Evolutionary conservation across 2,797 vertebrate genomes (phyloP).

Genomic region (Xiphophorus birchmanni): DNA sequence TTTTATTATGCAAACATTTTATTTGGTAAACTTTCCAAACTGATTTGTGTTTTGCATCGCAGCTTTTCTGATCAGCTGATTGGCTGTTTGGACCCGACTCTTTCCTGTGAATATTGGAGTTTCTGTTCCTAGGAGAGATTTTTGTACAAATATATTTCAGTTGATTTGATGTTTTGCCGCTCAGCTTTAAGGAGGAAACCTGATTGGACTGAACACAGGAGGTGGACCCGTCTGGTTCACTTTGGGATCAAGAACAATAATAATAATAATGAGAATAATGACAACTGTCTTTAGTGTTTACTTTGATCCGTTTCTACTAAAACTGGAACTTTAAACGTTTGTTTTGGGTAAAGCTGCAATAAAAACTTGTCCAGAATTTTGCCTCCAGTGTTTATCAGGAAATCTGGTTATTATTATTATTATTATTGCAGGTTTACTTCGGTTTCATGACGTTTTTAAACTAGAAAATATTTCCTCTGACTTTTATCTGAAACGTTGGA

Average conservation of each 20-base stretch:
- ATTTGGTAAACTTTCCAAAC: too few species aligned
- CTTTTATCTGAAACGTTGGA: neutral
- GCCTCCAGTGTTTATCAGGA: neutral
- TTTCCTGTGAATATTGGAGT: slow-evolving; percentile 72
- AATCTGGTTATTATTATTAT: too few species aligned
- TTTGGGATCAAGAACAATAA: slow-evolving; percentile 50
- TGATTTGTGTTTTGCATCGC: too few species aligned
- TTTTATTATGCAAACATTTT: neutral
- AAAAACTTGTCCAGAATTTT: neutral
- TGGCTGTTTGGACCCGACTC: slow-evolving; percentile 10
- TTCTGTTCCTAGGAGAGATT: slow-evolving; percentile 55
- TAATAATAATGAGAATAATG: slow-evolving; percentile 12
- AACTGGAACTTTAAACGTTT: neutral
- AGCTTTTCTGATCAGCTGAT: too few species aligned
- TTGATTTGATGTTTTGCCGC: slow-evolving; percentile 51
- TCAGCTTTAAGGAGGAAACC: slow-evolving; percentile 56
- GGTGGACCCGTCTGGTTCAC: slow-evolving; percentile 47
- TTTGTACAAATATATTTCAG: slow-evolving; percentile 60
- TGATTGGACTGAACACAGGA: slow-evolving; percentile 31
- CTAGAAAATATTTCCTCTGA: neutral
- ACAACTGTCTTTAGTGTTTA: slow-evolving; percentile 8
- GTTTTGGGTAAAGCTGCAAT: neutral
- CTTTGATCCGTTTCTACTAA: neutral
- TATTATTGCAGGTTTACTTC: neutral
- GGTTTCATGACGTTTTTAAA: neutral